phyloP scores from a whole-genome alignment of 2,888 invertebrate genomes.

The Brenthis daphne region DNA sequence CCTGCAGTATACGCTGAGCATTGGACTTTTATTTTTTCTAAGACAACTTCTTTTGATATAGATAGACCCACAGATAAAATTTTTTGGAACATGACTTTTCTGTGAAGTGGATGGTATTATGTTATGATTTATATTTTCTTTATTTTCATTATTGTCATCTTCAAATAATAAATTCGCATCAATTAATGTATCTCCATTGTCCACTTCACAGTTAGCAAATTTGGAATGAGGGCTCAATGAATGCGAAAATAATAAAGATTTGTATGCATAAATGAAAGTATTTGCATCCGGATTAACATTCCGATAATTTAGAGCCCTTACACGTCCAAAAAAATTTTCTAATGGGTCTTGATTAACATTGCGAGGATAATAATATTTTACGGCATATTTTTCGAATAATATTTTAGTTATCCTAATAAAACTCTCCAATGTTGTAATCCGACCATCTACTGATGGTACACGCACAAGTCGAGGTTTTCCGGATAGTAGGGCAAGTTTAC shows the following conservation, averaged over 20 bases:
- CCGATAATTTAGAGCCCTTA: conserved; percentile 41
- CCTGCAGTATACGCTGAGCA: no score
- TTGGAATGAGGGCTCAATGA: conserved; percentile 18
- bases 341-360: conserved; percentile 42
- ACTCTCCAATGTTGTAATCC: conserved; percentile 41
- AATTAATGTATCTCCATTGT: no score
- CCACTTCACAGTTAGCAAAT: no score
- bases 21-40: no score
- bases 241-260: conserved; percentile 32
- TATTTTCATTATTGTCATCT: no score
- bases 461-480: conserved; percentile 23
- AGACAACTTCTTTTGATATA: no score
- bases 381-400: conserved; percentile 35
- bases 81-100: no score
- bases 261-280: conserved; percentile 32
- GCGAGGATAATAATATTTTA: conserved; percentile 40
- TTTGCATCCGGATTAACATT: conserved; percentile 41
- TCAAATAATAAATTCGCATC: no score
- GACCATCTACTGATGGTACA: conserved; percentile 39
- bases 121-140: no score
- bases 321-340: conserved; percentile 43
- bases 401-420: conserved; percentile 37
- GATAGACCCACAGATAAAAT: no score
- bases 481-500: conserved; percentile 23
- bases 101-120: no score